Base-by-base conservation (phyloP, 2,113 vertebrate species). In the Onychostruthus taczanowskii region DNA sequence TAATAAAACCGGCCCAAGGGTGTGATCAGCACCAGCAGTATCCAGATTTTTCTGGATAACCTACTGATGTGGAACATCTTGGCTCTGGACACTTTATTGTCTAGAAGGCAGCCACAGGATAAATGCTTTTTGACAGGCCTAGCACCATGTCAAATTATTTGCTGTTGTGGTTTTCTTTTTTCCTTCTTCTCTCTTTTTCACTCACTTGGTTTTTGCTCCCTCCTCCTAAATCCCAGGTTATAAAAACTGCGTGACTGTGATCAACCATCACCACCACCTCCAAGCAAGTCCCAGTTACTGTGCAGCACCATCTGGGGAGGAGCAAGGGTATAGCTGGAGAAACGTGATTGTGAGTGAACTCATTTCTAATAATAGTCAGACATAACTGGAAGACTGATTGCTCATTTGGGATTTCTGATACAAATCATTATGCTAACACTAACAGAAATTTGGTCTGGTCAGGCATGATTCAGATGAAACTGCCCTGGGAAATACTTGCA, bases 301-400 rank as follows among this genome's bases (percentile, higher is more conserved):
- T 61, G 85, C 96, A 37, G 74, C 98, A 75, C 92, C 97, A 30
- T 96, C 98, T 73, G 83, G 96, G 46, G 98, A 98, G 30, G 93
- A 97, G 6, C 92, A 98, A 26, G 83, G 58, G 11, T 98, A 97
- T 13, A 98, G 97, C 56, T 99, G 99, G 98, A 98, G 95, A 46
- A 98, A 98, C 7, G 23, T 96, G 19, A 44, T 97, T 39, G 99
- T 99, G 96, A 98, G 98, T 98, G 33, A 44, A 46, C 10, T 7
- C 14, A 22, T 20, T 12, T 26, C 61, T 44, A 13, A 1, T 14
- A 68, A 28, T 0, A 74, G 18, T 62, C 44, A 69, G 39, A 15
- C 3, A 23, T 44, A 37, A 61, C 61, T 41, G 26, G 61, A 52
- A 74, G 74, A 43, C 2, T 44, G 4, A 24, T 21, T 82, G n/a